phyloP scores from a whole-genome alignment of 2,888 invertebrate genomes.

The Nemapogon koenigi region DNA sequence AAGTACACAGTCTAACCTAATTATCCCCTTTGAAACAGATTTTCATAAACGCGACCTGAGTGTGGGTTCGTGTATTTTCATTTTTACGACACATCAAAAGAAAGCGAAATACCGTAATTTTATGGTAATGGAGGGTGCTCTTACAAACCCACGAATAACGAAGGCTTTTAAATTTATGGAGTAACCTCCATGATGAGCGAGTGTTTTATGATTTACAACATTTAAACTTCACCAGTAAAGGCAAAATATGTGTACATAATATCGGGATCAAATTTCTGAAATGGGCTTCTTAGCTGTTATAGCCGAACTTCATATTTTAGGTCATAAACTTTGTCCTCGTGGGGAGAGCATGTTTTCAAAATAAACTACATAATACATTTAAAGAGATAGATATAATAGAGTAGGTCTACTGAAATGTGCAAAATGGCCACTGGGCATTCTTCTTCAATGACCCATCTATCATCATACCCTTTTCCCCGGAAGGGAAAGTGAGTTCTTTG shows the following conservation, averaged over 20 bases:
- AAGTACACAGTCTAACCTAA: conserved; percentile 6
- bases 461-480: too few relatives aligned
- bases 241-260: conserved; percentile 2
- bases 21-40: conserved; percentile 7
- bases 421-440: too few relatives aligned
- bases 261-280: too few relatives aligned
- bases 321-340: too few relatives aligned
- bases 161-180: conserved; percentile 59
- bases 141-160: conserved; percentile 38
- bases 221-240: conserved; percentile 20
- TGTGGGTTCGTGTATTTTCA: conserved; percentile 36
- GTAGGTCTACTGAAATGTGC: too few relatives aligned
- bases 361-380: too few relatives aligned
- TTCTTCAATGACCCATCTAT: too few relatives aligned
- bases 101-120: conserved; percentile 59
- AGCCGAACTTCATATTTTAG: too few relatives aligned
- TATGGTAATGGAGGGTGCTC: conserved; percentile 54
- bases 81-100: conserved; percentile 58
- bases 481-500: too few relatives aligned
- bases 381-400: too few relatives aligned
- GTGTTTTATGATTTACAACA: conserved; percentile 44
- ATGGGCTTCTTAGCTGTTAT: too few relatives aligned
- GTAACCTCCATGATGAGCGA: conserved; percentile 37
- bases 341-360: too few relatives aligned
- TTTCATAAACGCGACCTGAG: conserved; percentile 17